Base-by-base conservation (phyloP, 2,113 vertebrate genomes). In the Xyliphius kryptos region DNA sequence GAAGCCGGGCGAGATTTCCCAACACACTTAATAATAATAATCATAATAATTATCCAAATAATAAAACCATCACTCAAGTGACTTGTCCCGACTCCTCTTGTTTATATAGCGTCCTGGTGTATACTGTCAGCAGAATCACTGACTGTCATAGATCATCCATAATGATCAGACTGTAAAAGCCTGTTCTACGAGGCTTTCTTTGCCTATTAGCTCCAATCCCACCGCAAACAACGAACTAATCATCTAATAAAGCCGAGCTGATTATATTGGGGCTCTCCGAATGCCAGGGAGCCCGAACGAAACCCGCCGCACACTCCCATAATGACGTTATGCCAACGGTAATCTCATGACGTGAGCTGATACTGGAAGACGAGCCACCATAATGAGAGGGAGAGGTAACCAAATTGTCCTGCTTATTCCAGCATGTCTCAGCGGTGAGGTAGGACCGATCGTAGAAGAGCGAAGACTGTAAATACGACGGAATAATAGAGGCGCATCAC, bases 281-380 rank as follows among this genome's bases (percentile, higher is more conserved):
- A 63, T 50, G 26, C 56, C 56, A 67, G 63, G 65, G 60, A 63
- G 53, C 54, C 49, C 59, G 80, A 70, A 66, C 62, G 73, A 60
- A 32, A 70, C 37, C 71, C 79, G 83, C 83, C 66, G 48, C 58
- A 51, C 70, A 21, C 67, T 66, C 65, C 52, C 65, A 54, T 80
- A 48, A 75, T 66, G 54, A 74, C 79, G 67, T 79, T 80, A 75
- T 71, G 12, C 63, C 61, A 32, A 43, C 49, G 57, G 55, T 59
- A 59, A 73, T 71, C 62, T 56, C 8, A 1, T 63, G 56, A 70
- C 57, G 67, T 6, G 56, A 60, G 74, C 41, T 58, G 69, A 37
- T 57, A 62, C 3, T n/a, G 16, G 44, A 72, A 40, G 67, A 74
- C 52, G 61, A 32, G 53, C 38, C 14, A 54, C 13, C 21, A 58